Percentiles rank a stretch among this genome's conserved stretches.
phyloP scores from a whole-genome alignment of 2,888 invertebrate genomes.

The Agrotis exclamationis region DNA sequence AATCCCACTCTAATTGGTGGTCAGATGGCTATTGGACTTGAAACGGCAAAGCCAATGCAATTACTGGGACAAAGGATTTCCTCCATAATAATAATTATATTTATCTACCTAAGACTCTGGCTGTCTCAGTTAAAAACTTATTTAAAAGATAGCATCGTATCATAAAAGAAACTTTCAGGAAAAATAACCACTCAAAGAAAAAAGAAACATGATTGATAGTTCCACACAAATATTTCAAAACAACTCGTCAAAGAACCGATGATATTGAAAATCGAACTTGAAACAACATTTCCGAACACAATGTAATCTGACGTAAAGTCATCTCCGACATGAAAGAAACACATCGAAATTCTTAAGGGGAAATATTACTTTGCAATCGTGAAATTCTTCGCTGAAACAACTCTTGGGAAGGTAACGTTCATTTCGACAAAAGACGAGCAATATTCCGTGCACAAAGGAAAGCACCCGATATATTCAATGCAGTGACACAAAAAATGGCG shows the following conservation, averaged over 20 bases:
- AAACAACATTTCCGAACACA: conserved; percentile 82
- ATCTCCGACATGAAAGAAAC: conserved; percentile 89
- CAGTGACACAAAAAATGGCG: conserved; percentile 91
- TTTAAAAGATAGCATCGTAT: neutral
- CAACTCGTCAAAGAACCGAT: conserved; percentile 69
- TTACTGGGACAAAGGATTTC: conserved; percentile 82
- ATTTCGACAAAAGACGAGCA: conserved; percentile 90
- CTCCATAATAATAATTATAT: conserved; percentile 68
- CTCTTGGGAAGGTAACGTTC: conserved; percentile 90
- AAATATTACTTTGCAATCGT: conserved; percentile 91
- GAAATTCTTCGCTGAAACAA: conserved; percentile 90
- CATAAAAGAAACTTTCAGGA: conserved; percentile 3
- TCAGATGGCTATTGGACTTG: conserved; percentile 89
- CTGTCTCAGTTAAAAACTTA: conserved; percentile 34
- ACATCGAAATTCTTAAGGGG: conserved; percentile 90
- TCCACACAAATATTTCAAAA: conserved; percentile 59
- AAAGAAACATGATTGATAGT: conserved; percentile 68
- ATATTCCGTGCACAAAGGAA: conserved; percentile 90
- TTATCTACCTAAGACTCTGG: conserved; percentile 32
- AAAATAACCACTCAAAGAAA: conserved; percentile 38
- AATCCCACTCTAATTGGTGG: conserved; percentile 89
- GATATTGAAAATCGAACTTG: conserved; percentile 80
- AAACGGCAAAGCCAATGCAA: conserved; percentile 86
- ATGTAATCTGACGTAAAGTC: conserved; percentile 88
- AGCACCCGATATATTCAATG: conserved; percentile 91